These are phyloP conservation scores for Polypedilum vanderplanki DNA, from an alignment of 1,140 invertebrate genomes.

Conservation along the genomic window DNA sequence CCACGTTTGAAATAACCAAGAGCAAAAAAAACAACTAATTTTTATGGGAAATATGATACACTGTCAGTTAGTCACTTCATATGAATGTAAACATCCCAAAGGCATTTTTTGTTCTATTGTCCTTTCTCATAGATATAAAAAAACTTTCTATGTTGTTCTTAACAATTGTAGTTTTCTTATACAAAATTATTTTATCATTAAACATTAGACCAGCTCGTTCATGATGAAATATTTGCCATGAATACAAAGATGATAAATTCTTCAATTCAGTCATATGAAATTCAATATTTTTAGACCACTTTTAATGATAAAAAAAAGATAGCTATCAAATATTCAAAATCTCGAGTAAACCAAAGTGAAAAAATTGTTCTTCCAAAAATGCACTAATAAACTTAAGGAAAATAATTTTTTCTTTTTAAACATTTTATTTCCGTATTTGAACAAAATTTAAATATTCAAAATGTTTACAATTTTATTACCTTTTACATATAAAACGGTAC, in stretches of 20 bases:
- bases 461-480: not conserved
- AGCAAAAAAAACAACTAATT: not conserved
- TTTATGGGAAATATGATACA: conserved; percentile 9
- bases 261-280: no score
- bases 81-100: not conserved
- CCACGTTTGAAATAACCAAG: not conserved
- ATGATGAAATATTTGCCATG: not conserved
- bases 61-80: not conserved
- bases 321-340: no score
- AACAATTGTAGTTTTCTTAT: not conserved
- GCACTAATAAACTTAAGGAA: no score
- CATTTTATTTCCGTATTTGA: not conserved
- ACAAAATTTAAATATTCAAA: not conserved
- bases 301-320: no score
- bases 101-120: not conserved
- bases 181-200: not conserved
- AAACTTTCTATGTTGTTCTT: not conserved
- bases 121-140: not conserved
- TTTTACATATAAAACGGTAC: not conserved
- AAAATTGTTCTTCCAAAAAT: not conserved
- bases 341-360: not conserved
- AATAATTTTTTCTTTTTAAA: no score
- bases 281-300: no score
- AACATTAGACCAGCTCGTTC: not conserved
- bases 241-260: not conserved